These are phyloP conservation scores for Ernsta delagoae DNA, from an alignment of 2,888 invertebrate species.

Conservation along the genomic window DNA sequence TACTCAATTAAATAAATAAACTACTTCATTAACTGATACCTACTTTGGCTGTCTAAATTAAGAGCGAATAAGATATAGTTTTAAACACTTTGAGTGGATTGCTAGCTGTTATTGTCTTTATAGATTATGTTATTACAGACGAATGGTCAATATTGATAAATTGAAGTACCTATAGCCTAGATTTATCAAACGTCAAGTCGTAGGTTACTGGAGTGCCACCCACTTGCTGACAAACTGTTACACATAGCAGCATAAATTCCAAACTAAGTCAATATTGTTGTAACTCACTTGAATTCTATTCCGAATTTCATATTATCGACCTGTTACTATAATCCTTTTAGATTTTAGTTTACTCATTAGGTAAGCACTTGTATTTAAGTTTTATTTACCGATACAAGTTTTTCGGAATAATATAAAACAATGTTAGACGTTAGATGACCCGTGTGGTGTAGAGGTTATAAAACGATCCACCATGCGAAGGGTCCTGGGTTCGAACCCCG, in stretches of 20 bases:
- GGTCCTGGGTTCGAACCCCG: too few relatives aligned
- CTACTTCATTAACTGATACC: not conserved
- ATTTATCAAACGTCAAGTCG: constrained; percentile 43
- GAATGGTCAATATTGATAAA: constrained; percentile 40
- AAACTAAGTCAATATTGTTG: constrained; percentile 22
- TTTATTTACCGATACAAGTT: too few relatives aligned
- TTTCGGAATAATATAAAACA: too few relatives aligned
- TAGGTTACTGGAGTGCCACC: constrained; percentile 36
- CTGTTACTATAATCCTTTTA: not conserved
- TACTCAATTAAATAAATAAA: too few relatives aligned
- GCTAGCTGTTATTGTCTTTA: constrained; percentile 41
- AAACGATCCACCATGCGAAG: too few relatives aligned
- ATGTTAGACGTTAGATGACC: too few relatives aligned
- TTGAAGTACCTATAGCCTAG: constrained; percentile 26
- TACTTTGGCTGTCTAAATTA: not conserved
- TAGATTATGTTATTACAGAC: constrained; percentile 40
- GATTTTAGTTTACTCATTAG: not conserved
- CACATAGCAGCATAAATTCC: constrained; percentile 24
- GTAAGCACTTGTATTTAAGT: not conserved
- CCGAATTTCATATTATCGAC: not conserved
- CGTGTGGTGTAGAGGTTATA: too few relatives aligned
- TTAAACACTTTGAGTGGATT: constrained; percentile 18
- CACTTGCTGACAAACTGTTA: constrained; percentile 35
- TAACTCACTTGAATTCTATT: not conserved
- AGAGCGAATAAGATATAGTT: constrained; percentile 16